Evolutionary conservation across 1,140 invertebrate species (phyloP).

Genomic region (Stenopsyche tienmushanensis): DNA sequence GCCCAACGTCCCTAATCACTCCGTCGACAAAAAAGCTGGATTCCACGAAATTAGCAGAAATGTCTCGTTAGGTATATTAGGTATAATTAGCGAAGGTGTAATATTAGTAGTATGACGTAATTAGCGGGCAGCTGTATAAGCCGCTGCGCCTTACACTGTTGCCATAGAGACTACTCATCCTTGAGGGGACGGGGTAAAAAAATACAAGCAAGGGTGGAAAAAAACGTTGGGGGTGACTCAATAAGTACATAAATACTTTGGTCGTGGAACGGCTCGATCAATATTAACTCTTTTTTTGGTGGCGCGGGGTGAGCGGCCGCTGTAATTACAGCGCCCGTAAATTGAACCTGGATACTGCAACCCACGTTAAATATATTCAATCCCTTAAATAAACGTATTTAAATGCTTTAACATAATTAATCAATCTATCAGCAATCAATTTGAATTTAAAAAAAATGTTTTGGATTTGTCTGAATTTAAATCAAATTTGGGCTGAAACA

Average conservation of each 20-base stretch:
- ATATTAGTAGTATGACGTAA: constrained; percentile 3
- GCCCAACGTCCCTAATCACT: too few relatives aligned
- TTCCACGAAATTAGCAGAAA: too few relatives aligned
- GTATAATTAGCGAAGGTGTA: too few relatives aligned
- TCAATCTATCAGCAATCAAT: too few relatives aligned
- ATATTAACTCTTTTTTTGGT: constrained; percentile 58
- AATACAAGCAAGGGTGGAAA: constrained; percentile 60
- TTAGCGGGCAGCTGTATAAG: constrained; percentile 22
- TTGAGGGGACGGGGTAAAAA: constrained; percentile 54
- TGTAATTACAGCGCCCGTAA: constrained; percentile 33
- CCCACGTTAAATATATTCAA: too few relatives aligned
- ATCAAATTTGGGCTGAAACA: too few relatives aligned
- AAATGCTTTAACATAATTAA: too few relatives aligned
- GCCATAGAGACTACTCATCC: constrained; percentile 61
- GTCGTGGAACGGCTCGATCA: constrained; percentile 57
- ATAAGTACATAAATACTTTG: constrained; percentile 42
- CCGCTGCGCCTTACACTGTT: constrained; percentile 45
- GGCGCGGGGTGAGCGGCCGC: constrained; percentile 32
- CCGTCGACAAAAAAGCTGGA: too few relatives aligned
- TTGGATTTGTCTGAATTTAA: too few relatives aligned
- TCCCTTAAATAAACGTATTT: too few relatives aligned
- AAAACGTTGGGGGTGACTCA: constrained; percentile 59
- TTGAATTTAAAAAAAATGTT: too few relatives aligned
- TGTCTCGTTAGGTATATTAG: too few relatives aligned
- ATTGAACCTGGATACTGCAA: constrained; percentile 27